Conservation (phyloP, 2,113 vertebrate species). For the Lophura nycthemera region DNA sequence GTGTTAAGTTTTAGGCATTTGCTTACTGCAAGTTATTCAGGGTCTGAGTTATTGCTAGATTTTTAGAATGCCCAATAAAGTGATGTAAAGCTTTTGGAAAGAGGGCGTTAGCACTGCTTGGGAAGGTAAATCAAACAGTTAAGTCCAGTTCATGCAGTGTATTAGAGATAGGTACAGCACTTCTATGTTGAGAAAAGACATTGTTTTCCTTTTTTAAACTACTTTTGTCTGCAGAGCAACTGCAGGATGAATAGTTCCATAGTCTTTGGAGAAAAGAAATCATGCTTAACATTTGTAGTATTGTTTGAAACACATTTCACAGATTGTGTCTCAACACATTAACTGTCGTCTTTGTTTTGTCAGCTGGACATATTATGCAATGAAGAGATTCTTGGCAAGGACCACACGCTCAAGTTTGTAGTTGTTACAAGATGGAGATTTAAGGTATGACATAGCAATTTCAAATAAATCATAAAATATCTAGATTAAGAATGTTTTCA, state of each 20-base stretch:
- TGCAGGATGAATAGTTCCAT: background rate
- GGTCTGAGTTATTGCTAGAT: background rate
- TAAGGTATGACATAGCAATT: constrained; percentile 82
- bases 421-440: constrained; percentile 99
- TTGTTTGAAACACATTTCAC: background rate
- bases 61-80: background rate
- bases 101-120: background rate
- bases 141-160: background rate
- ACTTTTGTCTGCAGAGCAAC: background rate
- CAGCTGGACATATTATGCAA: constrained; percentile 99
- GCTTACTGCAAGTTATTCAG: background rate
- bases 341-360: constrained; percentile 27
- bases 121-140: background rate
- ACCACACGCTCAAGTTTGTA: constrained; percentile 99
- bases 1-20: background rate
- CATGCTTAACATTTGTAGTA: background rate
- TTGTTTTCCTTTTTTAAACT: background rate
- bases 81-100: background rate
- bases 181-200: background rate
- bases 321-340: background rate
- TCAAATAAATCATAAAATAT: background rate
- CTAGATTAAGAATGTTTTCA: background rate
- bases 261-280: background rate
- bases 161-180: background rate
- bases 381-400: constrained; percentile 98